Percentiles rank a stretch among this genome's conserved stretches.
phyloP scores from a whole-genome alignment of 2,113 vertebrate genomes.

The Brienomyrus brachyistius region DNA sequence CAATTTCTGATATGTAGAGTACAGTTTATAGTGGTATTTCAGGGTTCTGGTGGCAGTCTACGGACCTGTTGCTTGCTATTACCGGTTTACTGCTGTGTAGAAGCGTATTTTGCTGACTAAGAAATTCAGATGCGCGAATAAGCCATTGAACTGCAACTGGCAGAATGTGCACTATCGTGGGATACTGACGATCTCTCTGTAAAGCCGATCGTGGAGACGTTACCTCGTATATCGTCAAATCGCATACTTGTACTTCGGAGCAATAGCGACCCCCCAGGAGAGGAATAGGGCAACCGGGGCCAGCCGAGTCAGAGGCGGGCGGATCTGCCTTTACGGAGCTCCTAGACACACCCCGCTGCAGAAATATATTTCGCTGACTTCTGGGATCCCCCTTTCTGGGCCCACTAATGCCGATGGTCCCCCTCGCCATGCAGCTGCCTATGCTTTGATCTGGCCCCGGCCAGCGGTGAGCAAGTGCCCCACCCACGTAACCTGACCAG shows the following conservation, averaged over 20 bases:
- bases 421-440: background rate
- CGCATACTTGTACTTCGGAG: background rate
- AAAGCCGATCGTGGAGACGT: background rate
- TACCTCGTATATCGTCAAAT: background rate
- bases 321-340: too few relatives aligned
- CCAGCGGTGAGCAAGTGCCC: too few relatives aligned
- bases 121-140: background rate
- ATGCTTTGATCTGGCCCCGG: too few relatives aligned
- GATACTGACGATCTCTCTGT: background rate
- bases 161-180: background rate
- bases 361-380: background rate
- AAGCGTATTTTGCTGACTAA: background rate
- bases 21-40: background rate
- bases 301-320: too few relatives aligned
- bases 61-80: background rate
- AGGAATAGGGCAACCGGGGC: too few relatives aligned
- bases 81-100: background rate
- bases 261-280: background rate
- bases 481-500: too few relatives aligned
- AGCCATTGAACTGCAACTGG: background rate
- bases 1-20: background rate
- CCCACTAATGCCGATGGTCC: background rate
- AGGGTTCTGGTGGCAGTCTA: background rate
- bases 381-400: background rate
- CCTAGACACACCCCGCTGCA: too few relatives aligned